phyloP scores from a whole-genome alignment of 1,140 invertebrate species.

The Leptinotarsa lineolata region DNA sequence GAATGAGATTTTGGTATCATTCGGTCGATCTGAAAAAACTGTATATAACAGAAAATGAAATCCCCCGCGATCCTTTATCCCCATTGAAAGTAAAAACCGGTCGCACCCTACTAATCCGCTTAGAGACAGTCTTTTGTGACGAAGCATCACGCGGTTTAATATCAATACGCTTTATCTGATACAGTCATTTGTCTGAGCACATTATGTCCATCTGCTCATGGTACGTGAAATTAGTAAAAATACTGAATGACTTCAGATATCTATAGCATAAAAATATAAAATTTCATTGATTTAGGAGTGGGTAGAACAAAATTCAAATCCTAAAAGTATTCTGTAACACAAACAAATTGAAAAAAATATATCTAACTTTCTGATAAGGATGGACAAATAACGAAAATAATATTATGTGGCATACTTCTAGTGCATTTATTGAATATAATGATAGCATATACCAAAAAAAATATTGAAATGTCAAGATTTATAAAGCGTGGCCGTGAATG shows the following conservation, averaged over 20 bases:
- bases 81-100: slow-evolving; percentile 43
- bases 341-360: no score
- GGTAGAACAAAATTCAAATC: no score
- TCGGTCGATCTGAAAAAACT: slow-evolving; percentile 15
- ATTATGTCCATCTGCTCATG: slow-evolving; percentile 36
- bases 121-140: slow-evolving; percentile 41
- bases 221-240: slow-evolving; percentile 1
- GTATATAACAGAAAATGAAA: slow-evolving; percentile 11
- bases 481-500: no score
- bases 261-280: neutral
- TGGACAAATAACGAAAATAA: no score
- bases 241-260: neutral
- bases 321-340: no score
- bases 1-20: neutral
- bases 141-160: slow-evolving; percentile 39
- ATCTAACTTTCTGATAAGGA: no score
- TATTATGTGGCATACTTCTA: no score
- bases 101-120: slow-evolving; percentile 48
- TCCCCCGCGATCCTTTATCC: slow-evolving; percentile 19
- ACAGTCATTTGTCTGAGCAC: slow-evolving; percentile 24
- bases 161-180: slow-evolving; percentile 46
- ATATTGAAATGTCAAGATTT: no score
- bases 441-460: no score
- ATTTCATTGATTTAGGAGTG: no score
- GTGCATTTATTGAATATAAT: no score